Evolutionary conservation across 2,797 vertebrate genomes (phyloP).

Genomic region (Myotis daubentonii): DNA sequence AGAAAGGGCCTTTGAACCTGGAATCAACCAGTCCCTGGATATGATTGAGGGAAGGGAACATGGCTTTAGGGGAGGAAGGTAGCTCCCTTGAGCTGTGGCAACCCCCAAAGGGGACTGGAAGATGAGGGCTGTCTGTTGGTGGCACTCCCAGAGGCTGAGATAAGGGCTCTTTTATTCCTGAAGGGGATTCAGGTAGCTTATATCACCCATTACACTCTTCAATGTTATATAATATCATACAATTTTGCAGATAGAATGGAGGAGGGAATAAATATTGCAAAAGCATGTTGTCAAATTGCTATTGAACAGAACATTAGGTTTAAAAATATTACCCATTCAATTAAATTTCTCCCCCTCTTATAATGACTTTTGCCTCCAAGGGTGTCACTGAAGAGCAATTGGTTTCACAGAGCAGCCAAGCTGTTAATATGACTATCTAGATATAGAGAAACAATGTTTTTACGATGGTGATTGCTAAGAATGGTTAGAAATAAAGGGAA

Average conservation of each 20-base stretch:
- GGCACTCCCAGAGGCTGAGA: background rate
- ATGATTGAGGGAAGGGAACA: background rate
- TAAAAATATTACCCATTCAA: conserved; percentile 18
- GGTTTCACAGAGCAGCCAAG: background rate
- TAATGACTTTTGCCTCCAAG: background rate
- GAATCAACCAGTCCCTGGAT: background rate
- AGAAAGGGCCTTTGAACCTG: background rate
- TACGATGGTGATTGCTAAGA: background rate
- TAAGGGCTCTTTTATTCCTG: background rate
- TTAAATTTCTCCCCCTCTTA: background rate
- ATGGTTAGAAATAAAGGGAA: conserved; percentile 45
- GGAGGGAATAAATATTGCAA: background rate
- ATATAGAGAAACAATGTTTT: background rate
- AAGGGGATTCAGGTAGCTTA: background rate
- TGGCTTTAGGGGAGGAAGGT: background rate
- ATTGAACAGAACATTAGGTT: background rate
- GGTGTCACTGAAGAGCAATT: background rate
- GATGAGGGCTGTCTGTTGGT: background rate
- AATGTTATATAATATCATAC: background rate
- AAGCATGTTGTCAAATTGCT: background rate
- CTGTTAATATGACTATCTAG: background rate
- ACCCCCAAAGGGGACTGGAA: background rate
- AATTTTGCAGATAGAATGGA: background rate
- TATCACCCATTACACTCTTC: background rate
- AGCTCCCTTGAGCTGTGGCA: background rate